Conservation (phyloP, 2,888 invertebrate genomes). For the Ecliptopera silaceata region DNA sequence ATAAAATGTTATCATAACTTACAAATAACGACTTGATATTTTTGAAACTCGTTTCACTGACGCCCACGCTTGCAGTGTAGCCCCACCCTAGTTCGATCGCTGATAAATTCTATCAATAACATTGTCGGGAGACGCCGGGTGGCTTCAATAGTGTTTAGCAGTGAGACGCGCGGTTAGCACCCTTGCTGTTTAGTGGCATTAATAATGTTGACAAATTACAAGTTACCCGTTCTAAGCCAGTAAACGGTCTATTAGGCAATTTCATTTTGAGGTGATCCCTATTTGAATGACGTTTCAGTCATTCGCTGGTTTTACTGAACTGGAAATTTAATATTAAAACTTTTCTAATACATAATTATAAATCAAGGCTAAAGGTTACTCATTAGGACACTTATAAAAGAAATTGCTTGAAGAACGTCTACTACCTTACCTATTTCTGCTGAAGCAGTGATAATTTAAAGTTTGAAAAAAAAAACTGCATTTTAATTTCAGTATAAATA, state of each 20-base stretch:
- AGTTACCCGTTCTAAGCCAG: constrained; percentile 10
- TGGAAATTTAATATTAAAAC: background rate
- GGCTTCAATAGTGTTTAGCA: constrained; percentile 76
- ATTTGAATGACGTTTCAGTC: background rate
- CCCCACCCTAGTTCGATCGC: constrained; percentile 56
- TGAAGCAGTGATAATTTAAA: too few species aligned
- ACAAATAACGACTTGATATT: background rate
- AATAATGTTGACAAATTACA: constrained; percentile 39
- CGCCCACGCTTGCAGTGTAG: constrained; percentile 39
- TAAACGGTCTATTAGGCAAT: constrained; percentile 11
- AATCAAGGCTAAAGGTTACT: too few species aligned
- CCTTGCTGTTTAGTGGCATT: constrained; percentile 41
- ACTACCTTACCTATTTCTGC: too few species aligned
- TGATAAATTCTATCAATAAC: constrained; percentile 82
- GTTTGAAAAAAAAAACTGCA: too few species aligned
- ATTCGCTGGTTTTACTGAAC: background rate
- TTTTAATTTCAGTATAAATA: too few species aligned
- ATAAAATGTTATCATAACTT: too few species aligned
- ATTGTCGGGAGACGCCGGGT: constrained; percentile 68
- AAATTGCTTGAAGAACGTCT: too few species aligned
- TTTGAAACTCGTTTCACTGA: background rate
- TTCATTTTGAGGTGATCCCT: background rate
- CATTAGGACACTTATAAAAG: too few species aligned
- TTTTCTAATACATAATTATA: too few species aligned
- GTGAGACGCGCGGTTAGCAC: constrained; percentile 63